phyloP scores from a whole-genome alignment of 2,888 invertebrate genomes.

The Eulithis testata region DNA sequence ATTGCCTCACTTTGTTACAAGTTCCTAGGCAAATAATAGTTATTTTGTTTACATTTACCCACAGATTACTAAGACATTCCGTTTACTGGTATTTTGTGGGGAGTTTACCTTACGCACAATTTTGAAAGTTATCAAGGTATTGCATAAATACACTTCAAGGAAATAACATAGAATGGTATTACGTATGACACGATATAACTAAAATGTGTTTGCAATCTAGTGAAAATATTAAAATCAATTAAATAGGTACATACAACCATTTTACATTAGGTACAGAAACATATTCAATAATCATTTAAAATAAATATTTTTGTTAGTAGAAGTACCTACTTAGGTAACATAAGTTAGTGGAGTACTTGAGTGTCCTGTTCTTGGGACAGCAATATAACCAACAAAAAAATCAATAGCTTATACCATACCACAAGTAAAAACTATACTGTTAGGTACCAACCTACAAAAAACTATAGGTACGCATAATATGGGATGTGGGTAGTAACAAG shows the following conservation, averaged over 20 bases:
- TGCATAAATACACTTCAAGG: background rate
- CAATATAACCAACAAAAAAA: no score
- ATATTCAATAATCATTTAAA: no score
- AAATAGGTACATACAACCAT: no score
- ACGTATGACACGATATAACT: no score
- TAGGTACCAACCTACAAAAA: constrained; percentile 23
- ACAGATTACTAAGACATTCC: constrained; percentile 27
- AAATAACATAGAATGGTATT: background rate
- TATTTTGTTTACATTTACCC: constrained; percentile 34
- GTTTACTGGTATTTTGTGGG: constrained; percentile 19
- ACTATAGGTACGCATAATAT: constrained; percentile 7
- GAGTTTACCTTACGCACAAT: constrained; percentile 8
- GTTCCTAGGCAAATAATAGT: constrained; percentile 35
- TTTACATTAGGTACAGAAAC: no score
- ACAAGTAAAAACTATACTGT: constrained; percentile 32
- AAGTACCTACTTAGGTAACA: no score
- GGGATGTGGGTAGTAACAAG: background rate
- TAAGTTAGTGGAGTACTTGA: no score
- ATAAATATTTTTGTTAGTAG: no score
- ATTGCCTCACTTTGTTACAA: constrained; percentile 34
- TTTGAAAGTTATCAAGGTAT: background rate
- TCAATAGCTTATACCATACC: background rate
- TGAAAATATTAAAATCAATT: constrained; percentile 3
- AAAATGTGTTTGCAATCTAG: constrained; percentile 32
- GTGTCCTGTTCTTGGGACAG: no score